Evolutionary conservation across 1,140 invertebrate genomes (phyloP).

Genomic region (Pinna nobilis): DNA sequence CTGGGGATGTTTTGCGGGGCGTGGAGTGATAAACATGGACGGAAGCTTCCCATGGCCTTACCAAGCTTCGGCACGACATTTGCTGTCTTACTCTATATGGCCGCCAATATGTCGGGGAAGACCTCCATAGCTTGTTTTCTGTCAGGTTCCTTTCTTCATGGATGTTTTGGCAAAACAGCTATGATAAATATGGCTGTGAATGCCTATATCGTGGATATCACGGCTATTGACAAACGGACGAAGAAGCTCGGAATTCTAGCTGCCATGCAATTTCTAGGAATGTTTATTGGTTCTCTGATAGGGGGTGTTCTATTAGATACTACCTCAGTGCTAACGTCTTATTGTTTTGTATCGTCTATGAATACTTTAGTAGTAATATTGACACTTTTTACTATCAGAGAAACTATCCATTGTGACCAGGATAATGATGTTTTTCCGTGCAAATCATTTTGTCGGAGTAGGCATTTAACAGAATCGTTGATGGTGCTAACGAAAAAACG

Average conservation of each 20-base stretch:
- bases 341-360: slow-evolving; percentile 53
- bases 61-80: slow-evolving; percentile 61
- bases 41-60: slow-evolving; percentile 65
- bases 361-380: slow-evolving; percentile 50
- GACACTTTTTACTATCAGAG: slow-evolving; percentile 50
- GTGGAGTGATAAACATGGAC: slow-evolving; percentile 67
- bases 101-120: slow-evolving; percentile 47
- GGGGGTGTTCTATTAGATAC: slow-evolving; percentile 57
- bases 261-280: slow-evolving; percentile 68
- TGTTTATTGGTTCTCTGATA: slow-evolving; percentile 63
- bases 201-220: slow-evolving; percentile 64
- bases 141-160: slow-evolving; percentile 59
- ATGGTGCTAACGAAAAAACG: slow-evolving; percentile 48
- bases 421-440: slow-evolving; percentile 48
- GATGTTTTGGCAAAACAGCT: slow-evolving; percentile 64
- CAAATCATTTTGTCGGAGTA: slow-evolving; percentile 42
- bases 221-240: slow-evolving; percentile 47
- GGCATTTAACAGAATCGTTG: slow-evolving; percentile 51
- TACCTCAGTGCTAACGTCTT: slow-evolving; percentile 54
- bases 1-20: slow-evolving; percentile 67
- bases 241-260: slow-evolving; percentile 60
- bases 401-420: slow-evolving; percentile 50
- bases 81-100: slow-evolving; percentile 60
- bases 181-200: slow-evolving; percentile 68
- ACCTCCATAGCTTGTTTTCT: slow-evolving; percentile 52